Evolutionary conservation across 64 coral and sea anemone species (phyloP).

Genomic region (Exaiptasia diaphana): DNA sequence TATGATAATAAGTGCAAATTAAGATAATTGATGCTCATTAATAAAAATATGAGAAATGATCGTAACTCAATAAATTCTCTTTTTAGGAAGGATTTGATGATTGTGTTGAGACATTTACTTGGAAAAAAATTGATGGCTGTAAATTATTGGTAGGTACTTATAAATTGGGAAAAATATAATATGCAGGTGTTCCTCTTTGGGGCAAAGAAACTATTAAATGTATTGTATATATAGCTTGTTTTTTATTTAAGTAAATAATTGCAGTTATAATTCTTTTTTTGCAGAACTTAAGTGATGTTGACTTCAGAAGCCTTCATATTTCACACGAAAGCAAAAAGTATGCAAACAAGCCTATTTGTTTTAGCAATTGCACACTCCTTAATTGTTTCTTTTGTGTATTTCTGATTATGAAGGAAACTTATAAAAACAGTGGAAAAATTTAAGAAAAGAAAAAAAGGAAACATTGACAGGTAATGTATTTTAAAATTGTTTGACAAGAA

Average conservation of each 20-base stretch:
- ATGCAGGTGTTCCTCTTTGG: too few relatives aligned
- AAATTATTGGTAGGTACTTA: neutral
- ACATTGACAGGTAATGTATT: neutral
- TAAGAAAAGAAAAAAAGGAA: constrained; percentile 7
- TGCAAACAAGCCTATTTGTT: neutral
- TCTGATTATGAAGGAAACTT: constrained; percentile 25
- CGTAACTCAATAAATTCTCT: neutral
- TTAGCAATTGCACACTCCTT: neutral
- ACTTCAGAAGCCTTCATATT: constrained; percentile 35
- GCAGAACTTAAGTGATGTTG: constrained; percentile 44
- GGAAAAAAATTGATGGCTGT: neutral
- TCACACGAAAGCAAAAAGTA: constrained; percentile 57
- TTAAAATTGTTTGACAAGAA: neutral
- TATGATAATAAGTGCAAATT: neutral
- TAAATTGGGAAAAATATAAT: neutral
- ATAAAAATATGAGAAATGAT: neutral
- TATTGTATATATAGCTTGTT: neutral
- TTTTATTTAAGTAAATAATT: neutral
- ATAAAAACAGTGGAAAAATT: constrained; percentile 29
- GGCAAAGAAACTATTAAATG: neutral
- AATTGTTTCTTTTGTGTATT: neutral
- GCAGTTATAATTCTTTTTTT: neutral
- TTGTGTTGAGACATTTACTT: neutral
- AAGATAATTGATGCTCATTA: neutral
- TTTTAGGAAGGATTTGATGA: constrained; percentile 1